Conservation (phyloP, 2,797 vertebrate species). For the Phoxinus dragarum region DNA sequence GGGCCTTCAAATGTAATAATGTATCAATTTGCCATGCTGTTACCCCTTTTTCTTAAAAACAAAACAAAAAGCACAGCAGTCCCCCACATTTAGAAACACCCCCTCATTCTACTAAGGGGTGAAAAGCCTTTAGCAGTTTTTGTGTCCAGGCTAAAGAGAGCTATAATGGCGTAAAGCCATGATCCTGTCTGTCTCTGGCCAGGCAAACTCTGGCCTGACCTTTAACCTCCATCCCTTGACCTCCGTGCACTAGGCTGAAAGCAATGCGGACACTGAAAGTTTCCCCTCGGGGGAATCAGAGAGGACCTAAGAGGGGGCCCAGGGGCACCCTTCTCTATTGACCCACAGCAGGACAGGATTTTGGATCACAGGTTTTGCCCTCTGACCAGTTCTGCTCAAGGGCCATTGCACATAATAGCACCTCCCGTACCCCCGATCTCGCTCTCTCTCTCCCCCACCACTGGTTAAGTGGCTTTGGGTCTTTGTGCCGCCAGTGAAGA, state of each 20-base stretch:
- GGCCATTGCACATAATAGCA: constrained; percentile 79
- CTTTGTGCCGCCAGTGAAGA: constrained; percentile 49
- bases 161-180: constrained; percentile 91
- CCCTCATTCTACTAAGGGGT: constrained; percentile 68
- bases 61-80: constrained; percentile 31
- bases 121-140: constrained; percentile 75
- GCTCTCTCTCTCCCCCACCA: constrained; percentile 38
- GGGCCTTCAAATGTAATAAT: constrained; percentile 58
- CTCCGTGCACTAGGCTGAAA: constrained; percentile 83
- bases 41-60: constrained; percentile 70
- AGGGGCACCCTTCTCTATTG: constrained; percentile 86
- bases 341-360: constrained; percentile 92
- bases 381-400: constrained; percentile 79
- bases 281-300: constrained; percentile 63
- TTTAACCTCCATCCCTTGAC: constrained; percentile 87
- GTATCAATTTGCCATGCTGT: constrained; percentile 79
- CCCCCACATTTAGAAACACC: constrained; percentile 40
- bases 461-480: constrained; percentile 67
- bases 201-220: constrained; percentile 86
- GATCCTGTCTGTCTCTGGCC: constrained; percentile 88
- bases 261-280: constrained; percentile 75
- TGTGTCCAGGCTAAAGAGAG: constrained; percentile 82
- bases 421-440: constrained; percentile 59
- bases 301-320: constrained; percentile 76
- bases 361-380: constrained; percentile 85